Evolutionary conservation across 2,797 vertebrate species (phyloP).

Genomic region (Petrocephalus sullivani): DNA sequence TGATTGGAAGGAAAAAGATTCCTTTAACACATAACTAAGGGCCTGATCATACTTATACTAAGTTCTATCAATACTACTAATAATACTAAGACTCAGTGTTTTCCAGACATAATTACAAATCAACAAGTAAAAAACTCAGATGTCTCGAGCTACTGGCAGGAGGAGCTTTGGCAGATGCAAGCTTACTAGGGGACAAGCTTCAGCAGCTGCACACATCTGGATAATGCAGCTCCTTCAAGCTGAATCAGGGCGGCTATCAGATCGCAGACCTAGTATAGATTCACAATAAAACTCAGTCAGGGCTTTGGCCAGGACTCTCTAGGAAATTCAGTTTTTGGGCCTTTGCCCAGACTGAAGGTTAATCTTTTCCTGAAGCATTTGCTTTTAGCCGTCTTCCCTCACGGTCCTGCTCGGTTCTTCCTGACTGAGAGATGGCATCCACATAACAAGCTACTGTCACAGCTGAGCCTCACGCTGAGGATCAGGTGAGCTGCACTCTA

Average conservation of each 20-base stretch:
- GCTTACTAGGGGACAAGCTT: neutral
- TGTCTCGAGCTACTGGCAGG: neutral
- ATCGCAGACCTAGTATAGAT: neutral
- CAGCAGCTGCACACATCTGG: neutral
- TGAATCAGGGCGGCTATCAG: neutral
- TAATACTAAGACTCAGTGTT: neutral
- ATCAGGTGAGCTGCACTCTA: neutral
- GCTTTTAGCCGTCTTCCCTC: neutral
- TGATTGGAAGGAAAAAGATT: neutral
- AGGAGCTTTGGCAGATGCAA: neutral
- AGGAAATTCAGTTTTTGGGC: neutral
- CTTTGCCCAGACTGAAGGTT: neutral
- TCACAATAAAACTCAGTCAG: neutral
- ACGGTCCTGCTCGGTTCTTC: neutral
- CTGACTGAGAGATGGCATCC: neutral
- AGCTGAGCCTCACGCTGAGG: neutral
- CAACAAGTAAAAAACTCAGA: neutral
- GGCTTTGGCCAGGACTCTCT: neutral
- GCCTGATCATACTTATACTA: neutral
- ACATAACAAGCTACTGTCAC: neutral
- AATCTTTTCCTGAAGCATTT: neutral
- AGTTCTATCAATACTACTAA: neutral
- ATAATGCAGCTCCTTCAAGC: neutral
- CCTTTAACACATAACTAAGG: neutral
- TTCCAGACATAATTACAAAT: neutral